Conservation (phyloP, 2,113 vertebrate species). For the Paratilapia polleni region DNA sequence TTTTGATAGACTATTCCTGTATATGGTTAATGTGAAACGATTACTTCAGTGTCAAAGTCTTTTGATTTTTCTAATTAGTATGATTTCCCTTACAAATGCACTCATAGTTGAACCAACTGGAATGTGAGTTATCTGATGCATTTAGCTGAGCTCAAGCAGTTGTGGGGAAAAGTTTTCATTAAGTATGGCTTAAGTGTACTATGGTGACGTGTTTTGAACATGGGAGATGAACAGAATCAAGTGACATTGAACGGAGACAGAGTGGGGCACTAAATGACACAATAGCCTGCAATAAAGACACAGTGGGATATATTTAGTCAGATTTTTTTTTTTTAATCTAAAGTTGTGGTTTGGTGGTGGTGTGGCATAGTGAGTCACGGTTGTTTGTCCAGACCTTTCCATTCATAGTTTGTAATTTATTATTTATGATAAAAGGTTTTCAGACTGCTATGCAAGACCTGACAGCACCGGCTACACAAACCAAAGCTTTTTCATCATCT, state of each 20-base stretch:
- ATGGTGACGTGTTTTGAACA: neutral
- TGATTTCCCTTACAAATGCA: neutral
- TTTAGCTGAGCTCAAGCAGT: neutral
- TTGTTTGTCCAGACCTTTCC: constrained; percentile 50
- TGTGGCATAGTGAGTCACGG: neutral
- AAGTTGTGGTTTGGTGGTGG: neutral
- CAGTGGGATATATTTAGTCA: neutral
- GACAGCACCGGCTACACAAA: constrained; percentile 25
- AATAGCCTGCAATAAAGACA: neutral
- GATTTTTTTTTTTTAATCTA: rapidly evolving
- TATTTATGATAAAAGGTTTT: constrained; percentile 74
- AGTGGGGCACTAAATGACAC: neutral
- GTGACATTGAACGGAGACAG: neutral
- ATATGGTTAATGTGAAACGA: neutral
- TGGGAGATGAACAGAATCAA: neutral
- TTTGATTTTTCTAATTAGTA: neutral
- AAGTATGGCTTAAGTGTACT: neutral
- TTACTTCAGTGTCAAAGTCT: neutral
- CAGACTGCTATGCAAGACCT: constrained; percentile 51
- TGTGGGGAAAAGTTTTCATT: neutral
- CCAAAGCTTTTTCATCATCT: constrained; percentile 21
- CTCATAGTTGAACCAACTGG: neutral
- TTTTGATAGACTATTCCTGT: neutral
- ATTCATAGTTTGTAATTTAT: constrained; percentile 56
- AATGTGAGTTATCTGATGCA: neutral